Percentiles rank a stretch among this genome's conserved stretches.
Conservation (phyloP, 2,113 vertebrate genomes). For the Typhlomys cinereus region DNA sequence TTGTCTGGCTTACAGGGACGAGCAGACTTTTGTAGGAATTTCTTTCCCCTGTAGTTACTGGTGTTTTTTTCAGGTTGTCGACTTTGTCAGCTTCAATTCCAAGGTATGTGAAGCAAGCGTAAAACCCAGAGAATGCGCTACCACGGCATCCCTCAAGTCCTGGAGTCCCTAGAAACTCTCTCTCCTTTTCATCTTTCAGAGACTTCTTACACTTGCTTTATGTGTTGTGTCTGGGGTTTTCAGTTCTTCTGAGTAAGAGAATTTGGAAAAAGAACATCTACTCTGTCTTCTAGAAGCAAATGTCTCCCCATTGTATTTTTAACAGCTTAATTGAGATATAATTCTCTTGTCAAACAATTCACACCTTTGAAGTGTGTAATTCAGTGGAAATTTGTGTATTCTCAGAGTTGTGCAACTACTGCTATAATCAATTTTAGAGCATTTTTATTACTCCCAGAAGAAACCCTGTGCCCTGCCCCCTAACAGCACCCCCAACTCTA, state of each 20-base stretch:
- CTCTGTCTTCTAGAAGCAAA: neutral
- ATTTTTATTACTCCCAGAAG: neutral
- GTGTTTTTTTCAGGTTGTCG: neutral
- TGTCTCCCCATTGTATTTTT: neutral
- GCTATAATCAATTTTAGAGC: neutral
- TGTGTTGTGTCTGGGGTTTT: neutral
- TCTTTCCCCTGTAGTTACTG: neutral
- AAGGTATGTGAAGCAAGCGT: neutral
- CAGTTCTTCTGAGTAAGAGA: neutral
- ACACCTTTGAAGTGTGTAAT: neutral
- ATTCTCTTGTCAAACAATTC: neutral
- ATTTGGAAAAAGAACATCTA: neutral
- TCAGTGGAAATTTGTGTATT: neutral
- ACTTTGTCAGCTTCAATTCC: neutral
- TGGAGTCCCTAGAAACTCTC: neutral
- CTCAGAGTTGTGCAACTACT: neutral
- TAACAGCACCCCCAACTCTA: neutral
- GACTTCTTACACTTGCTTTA: neutral
- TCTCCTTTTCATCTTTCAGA: neutral
- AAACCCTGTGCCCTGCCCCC: neutral
- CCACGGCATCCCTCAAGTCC: neutral
- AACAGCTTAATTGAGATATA: slow-evolving; percentile 22
- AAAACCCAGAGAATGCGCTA: neutral
- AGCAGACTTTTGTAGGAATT: neutral
- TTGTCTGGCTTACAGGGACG: neutral